A percentile compares a stretch with the other conserved stretches of the same genome.
These are phyloP conservation scores for Habrosyne pyritoides DNA, from an alignment of 2,888 invertebrate genomes.

Conservation along the genomic window DNA sequence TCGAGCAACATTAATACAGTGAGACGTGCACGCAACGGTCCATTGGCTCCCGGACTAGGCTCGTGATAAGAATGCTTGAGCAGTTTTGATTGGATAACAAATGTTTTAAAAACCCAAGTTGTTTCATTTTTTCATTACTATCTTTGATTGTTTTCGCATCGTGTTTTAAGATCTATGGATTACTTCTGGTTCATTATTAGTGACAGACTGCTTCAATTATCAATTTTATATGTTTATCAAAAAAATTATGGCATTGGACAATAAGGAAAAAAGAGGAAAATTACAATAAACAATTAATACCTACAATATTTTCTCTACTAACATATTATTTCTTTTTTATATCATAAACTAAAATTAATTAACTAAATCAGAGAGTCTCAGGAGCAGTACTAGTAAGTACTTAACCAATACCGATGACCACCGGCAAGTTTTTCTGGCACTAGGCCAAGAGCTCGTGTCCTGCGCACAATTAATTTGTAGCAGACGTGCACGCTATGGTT, in stretches of 20 bases:
- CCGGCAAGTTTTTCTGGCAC: background rate
- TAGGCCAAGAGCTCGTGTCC: background rate
- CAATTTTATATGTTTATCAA: too few relatives aligned
- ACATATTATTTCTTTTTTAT: too few relatives aligned
- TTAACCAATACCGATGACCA: background rate
- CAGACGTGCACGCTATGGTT: conserved; percentile 5
- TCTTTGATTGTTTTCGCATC: background rate
- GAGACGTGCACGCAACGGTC: conserved; percentile 29
- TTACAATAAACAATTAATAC: too few relatives aligned
- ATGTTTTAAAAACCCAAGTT: conserved; percentile 18
- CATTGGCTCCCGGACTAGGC: conserved; percentile 34
- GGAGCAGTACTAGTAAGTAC: background rate
- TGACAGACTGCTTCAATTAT: too few relatives aligned
- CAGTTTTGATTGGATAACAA: conserved; percentile 12
- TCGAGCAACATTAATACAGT: conserved; percentile 28
- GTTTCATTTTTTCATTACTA: background rate
- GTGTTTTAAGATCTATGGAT: background rate
- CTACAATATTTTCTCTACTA: too few relatives aligned
- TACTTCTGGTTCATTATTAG: too few relatives aligned
- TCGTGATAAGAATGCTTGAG: conserved; percentile 40
- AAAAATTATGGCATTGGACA: too few relatives aligned
- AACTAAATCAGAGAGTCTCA: background rate
- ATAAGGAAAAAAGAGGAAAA: too few relatives aligned
- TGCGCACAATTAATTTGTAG: background rate
- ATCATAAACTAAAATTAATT: too few relatives aligned